A percentile compares a stretch with the other conserved stretches of the same genome.
These are phyloP conservation scores for Esox masquinongy DNA, from an alignment of 2,797 vertebrate species.

Conservation along the genomic window DNA sequence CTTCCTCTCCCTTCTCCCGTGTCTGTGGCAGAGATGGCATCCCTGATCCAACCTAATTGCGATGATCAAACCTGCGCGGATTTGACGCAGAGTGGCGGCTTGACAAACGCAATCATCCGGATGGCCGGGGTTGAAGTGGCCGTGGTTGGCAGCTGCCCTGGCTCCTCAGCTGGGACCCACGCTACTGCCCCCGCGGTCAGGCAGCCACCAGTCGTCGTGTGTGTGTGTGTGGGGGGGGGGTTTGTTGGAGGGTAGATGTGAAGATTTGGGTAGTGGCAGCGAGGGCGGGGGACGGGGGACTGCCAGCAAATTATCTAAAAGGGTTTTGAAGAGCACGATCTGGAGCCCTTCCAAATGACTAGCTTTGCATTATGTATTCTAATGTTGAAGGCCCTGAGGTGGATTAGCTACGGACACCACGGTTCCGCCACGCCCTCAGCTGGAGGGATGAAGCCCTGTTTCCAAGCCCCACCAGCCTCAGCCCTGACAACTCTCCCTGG, in stretches of 20 bases:
- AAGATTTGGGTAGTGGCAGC: conserved; percentile 36
- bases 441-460: conserved; percentile 41
- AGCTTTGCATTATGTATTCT: conserved; percentile 68
- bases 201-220: conserved; percentile 53
- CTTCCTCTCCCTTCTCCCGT: not conserved
- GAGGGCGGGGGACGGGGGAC: conserved; percentile 30
- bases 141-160: conserved; percentile 79
- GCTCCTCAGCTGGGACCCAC: conserved; percentile 76
- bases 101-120: conserved; percentile 82
- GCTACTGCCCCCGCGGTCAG: conserved; percentile 62
- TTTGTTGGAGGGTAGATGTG: conserved; percentile 18
- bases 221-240: conserved; percentile 42
- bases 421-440: conserved; percentile 35
- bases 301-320: conserved; percentile 68
- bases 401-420: conserved; percentile 51
- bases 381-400: conserved; percentile 57
- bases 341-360: conserved; percentile 77
- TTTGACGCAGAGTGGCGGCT: conserved; percentile 78
- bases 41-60: conserved; percentile 72
- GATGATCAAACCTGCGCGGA: conserved; percentile 67
- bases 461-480: conserved; percentile 25
- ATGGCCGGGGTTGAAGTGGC: conserved; percentile 74
- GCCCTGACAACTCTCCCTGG: conserved; percentile 57
- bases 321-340: conserved; percentile 74
- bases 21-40: conserved; percentile 40